phyloP scores from a whole-genome alignment of 2,888 invertebrate species.

The Agrochola lota region DNA sequence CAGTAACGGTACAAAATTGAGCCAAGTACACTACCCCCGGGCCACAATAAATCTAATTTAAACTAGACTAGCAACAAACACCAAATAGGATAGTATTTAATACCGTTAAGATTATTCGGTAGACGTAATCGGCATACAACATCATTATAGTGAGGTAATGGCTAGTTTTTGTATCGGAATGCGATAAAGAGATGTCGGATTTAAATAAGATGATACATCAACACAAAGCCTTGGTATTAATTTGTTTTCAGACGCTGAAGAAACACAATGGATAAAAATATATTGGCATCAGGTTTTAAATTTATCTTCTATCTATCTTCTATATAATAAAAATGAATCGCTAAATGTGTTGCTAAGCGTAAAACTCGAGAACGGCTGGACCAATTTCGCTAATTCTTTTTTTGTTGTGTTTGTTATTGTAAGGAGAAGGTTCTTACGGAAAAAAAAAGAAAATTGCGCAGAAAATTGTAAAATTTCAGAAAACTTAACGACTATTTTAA shows the following conservation, averaged over 20 bases:
- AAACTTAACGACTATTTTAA: too few relatives aligned
- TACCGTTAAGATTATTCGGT: constrained; percentile 59
- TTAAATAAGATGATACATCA: neutral
- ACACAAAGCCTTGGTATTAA: neutral
- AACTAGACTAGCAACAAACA: constrained; percentile 42
- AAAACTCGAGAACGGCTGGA: too few relatives aligned
- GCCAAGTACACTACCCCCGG: constrained; percentile 33
- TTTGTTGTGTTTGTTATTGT: too few relatives aligned
- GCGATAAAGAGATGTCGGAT: neutral
- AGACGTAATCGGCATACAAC: constrained; percentile 24
- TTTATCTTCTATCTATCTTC: too few relatives aligned
- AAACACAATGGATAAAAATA: neutral
- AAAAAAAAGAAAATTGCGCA: too few relatives aligned
- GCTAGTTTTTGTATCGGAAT: constrained; percentile 16
- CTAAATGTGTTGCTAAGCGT: too few relatives aligned
- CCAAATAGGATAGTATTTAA: constrained; percentile 36
- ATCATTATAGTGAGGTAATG: constrained; percentile 45
- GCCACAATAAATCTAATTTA: constrained; percentile 53
- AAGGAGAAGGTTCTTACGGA: too few relatives aligned
- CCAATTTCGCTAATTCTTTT: too few relatives aligned
- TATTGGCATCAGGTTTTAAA: neutral
- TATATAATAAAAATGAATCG: too few relatives aligned
- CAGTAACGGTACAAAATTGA: constrained; percentile 59
- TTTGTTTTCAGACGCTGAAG: neutral
- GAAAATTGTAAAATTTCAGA: too few relatives aligned